phyloP scores from a whole-genome alignment of 2,113 vertebrate species.

The Rhinolophus ferrumequinum region DNA sequence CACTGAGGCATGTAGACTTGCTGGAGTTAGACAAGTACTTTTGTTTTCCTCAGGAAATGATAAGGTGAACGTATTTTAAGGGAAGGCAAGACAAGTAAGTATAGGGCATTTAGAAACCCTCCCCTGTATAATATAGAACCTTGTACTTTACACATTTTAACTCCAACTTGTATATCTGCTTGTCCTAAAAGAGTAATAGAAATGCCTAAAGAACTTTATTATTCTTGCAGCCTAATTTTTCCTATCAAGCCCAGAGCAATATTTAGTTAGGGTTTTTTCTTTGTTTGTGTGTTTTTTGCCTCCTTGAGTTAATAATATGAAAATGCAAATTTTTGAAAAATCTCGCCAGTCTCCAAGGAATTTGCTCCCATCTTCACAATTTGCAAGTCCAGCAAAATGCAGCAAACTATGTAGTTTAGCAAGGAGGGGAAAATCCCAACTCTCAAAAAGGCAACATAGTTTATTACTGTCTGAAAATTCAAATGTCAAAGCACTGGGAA shows the following conservation, averaged over 20 bases:
- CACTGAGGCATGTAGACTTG: not conserved
- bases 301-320: slow-evolving; percentile 58
- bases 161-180: not conserved
- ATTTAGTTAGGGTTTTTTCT: not conserved
- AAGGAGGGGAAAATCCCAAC: not conserved
- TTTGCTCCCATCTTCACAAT: slow-evolving; percentile 54
- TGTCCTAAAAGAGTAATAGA: not conserved
- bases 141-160: not conserved
- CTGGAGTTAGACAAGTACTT: slow-evolving; percentile 33
- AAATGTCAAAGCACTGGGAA: slow-evolving; percentile 9
- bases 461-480: slow-evolving; percentile 31
- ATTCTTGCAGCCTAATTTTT: slow-evolving; percentile 14
- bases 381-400: slow-evolving; percentile 61
- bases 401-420: slow-evolving; percentile 48
- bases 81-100: not conserved
- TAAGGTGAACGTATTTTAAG: not conserved
- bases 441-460: not conserved
- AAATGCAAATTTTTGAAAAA: slow-evolving; percentile 68
- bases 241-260: not conserved
- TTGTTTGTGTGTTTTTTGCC: not conserved
- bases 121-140: not conserved
- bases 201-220: slow-evolving; percentile 24
- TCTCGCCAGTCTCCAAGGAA: slow-evolving; percentile 52
- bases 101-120: not conserved
- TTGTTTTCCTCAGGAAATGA: slow-evolving; percentile 6